Percentiles rank a stretch among this genome's conserved stretches.
Conservation (phyloP, 1,140 invertebrate genomes). For the Megalonaias nervosa region DNA sequence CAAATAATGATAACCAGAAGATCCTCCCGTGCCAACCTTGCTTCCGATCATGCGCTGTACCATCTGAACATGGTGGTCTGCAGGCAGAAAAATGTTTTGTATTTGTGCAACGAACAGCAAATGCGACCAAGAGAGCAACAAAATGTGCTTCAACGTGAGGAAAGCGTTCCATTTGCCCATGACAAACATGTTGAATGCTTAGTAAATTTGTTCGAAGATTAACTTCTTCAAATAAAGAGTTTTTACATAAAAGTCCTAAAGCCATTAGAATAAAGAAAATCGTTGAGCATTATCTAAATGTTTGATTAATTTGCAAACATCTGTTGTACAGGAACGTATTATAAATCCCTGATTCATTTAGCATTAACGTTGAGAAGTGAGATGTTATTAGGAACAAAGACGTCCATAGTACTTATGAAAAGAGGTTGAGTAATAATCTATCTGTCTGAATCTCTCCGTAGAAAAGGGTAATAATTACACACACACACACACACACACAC, state of each 20-base stretch:
- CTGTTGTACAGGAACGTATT: too few species aligned
- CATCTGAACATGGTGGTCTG: constrained; percentile 99
- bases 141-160: too few species aligned
- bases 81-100: neutral
- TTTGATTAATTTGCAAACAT: too few species aligned
- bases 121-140: too few species aligned
- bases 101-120: too few species aligned
- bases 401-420: constrained; percentile 12
- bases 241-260: constrained; percentile 82
- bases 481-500: too few species aligned
- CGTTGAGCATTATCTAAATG: too few species aligned
- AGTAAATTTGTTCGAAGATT: constrained; percentile 97
- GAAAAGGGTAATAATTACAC: neutral
- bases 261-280: too few species aligned
- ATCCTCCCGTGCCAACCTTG: constrained; percentile 79
- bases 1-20: constrained; percentile 97
- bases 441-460: neutral
- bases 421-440: neutral
- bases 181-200: constrained; percentile 79
- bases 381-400: too few species aligned
- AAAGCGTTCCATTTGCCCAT: too few species aligned
- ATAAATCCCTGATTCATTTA: too few species aligned
- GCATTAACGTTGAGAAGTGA: too few species aligned
- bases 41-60: constrained; percentile 95
- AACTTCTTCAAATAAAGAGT: constrained; percentile 91